Conservation (phyloP, 2,888 invertebrate genomes). For the Pristionchus fissidentatus region DNA sequence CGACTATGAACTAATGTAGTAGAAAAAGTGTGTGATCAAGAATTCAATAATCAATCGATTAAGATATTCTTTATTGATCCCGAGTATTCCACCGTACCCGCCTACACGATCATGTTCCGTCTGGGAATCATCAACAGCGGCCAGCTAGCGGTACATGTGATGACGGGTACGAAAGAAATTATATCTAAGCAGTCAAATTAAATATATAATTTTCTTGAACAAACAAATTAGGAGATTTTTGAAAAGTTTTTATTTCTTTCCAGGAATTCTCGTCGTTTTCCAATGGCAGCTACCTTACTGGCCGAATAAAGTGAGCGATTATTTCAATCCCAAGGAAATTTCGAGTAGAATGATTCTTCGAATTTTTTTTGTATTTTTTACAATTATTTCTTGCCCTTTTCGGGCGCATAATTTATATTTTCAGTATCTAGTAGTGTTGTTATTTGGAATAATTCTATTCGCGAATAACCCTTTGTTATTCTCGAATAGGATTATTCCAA, state of each 20-base stretch:
- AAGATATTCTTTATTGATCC: slow-evolving; percentile 40
- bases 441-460: too few relatives aligned
- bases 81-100: slow-evolving; percentile 21
- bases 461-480: too few relatives aligned
- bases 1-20: too few relatives aligned
- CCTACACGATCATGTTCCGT: slow-evolving; percentile 41
- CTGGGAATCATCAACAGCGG: slow-evolving; percentile 37
- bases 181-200: not conserved
- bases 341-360: too few relatives aligned
- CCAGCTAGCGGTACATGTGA: slow-evolving; percentile 20
- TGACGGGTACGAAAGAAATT: not conserved
- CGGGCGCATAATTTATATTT: not conserved
- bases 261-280: slow-evolving; percentile 18
- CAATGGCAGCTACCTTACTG: slow-evolving; percentile 42
- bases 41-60: not conserved
- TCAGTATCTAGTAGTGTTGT: not conserved
- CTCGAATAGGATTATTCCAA: too few relatives aligned
- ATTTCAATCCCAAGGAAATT: not conserved
- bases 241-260: too few relatives aligned
- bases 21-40: too few relatives aligned
- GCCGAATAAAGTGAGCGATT: slow-evolving; percentile 32
- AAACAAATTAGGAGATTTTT: not conserved
- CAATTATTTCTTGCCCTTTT: not conserved
- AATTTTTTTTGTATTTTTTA: not conserved
- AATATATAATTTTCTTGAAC: not conserved